Evolutionary conservation across 1,140 invertebrate species (phyloP), one percentile per base, ranked within the genome.

Genomic region (Cheumatopsyche charites): DNA sequence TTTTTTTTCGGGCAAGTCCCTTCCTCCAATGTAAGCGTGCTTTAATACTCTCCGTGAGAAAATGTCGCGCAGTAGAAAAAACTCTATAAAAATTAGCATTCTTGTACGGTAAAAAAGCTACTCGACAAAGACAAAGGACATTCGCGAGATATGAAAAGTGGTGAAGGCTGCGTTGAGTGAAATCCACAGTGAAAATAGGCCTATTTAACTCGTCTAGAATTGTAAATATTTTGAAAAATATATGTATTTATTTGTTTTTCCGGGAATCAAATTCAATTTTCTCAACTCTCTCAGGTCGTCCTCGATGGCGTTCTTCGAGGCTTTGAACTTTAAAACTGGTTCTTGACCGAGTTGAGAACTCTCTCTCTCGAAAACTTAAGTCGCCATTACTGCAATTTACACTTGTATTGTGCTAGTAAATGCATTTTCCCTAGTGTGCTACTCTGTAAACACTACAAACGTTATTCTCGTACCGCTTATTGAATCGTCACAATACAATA

Each of bases 81-180:
- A 23, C 55, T 58, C 55, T 58, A 26, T 58, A 58, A 58, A 58
- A 58, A 58, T 58, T 58, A 58, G 55, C 55, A 58, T 58, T 58
- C 55, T 26, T 58, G 55, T 58, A 25, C 17, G 23, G 23, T 21
- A 58, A 58, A 25, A 58, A 19, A 19, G 55, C 55, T 23, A 19
- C 21, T 19, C 55, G 55, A 58, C 55, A 23, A 26, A 58, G 23
- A 58, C 55, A 58, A 58, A 58, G 23, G 23, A 11, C 23, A n/a
- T 5, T 58, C 21, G 12, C 23, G 23, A 58, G 21, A 58, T 58
- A 58, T 25, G 19, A 58, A 58, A 25, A 23, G 19, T 12, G 25
- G 23, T 25, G 55, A 2, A 7, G 17, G 49, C 9, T 12, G 1
- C 21, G 9, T 21, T 19, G 12, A 9, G 23, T 21, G 23, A 21